Conservation (phyloP, 2,888 invertebrate species). For the Rhingia rostrata region DNA sequence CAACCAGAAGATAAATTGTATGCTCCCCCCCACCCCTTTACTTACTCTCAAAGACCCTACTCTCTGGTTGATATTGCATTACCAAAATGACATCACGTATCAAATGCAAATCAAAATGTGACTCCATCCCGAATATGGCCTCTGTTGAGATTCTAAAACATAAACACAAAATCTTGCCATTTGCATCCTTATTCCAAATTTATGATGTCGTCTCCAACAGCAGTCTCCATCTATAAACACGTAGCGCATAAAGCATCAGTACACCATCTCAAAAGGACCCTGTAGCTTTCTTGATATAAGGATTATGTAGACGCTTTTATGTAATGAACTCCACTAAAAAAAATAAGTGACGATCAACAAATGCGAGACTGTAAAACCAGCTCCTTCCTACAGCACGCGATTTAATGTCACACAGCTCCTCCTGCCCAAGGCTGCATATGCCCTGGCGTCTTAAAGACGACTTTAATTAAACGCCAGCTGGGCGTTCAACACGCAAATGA, state of each 20-base stretch:
- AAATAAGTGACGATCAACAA: not conserved
- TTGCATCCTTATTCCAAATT: not conserved
- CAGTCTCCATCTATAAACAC: not conserved
- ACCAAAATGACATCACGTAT: too few relatives aligned
- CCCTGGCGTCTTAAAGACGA: not conserved
- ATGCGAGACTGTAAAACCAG: not conserved
- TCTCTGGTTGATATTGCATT: too few relatives aligned
- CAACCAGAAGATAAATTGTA: too few relatives aligned
- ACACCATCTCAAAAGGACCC: not conserved
- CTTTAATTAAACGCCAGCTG: constrained; percentile 29
- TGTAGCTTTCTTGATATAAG: constrained; percentile 1
- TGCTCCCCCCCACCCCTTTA: too few relatives aligned
- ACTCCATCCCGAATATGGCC: too few relatives aligned
- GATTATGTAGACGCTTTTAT: not conserved
- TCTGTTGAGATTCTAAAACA: too few relatives aligned
- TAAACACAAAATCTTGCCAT: not conserved
- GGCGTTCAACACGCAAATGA: constrained; percentile 54
- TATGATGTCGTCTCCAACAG: not conserved
- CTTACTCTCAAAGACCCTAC: too few relatives aligned
- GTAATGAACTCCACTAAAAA: not conserved
- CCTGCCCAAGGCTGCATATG: not conserved
- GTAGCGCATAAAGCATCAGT: not conserved
- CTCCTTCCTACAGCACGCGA: not conserved
- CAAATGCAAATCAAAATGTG: too few relatives aligned
- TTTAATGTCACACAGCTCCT: not conserved